phyloP scores from a whole-genome alignment of 2,888 invertebrate genomes.

The Tenthredo distinguenda region DNA sequence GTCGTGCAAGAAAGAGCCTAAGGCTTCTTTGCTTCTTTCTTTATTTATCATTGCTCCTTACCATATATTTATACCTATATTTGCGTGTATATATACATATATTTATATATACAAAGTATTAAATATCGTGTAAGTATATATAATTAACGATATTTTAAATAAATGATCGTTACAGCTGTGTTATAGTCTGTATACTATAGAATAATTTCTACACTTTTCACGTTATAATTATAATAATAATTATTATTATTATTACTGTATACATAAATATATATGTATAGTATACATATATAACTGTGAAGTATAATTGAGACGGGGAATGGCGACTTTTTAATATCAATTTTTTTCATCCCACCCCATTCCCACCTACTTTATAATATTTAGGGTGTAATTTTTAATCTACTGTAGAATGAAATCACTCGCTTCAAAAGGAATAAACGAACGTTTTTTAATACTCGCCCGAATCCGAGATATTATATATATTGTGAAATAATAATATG shows the following conservation, averaged over 20 bases:
- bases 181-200: too few species aligned
- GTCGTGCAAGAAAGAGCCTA: slow-evolving; percentile 1
- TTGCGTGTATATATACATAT: background rate
- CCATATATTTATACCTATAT: background rate
- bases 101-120: background rate
- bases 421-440: slow-evolving; percentile 3
- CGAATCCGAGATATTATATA: background rate
- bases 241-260: background rate
- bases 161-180: too few species aligned
- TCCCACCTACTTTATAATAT: slow-evolving; percentile 1
- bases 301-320: background rate
- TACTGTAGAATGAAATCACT: slow-evolving; percentile 20
- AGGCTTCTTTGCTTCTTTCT: slow-evolving; percentile 12
- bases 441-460: background rate
- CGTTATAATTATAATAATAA: background rate
- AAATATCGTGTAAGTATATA: too few species aligned
- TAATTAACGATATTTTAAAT: background rate
- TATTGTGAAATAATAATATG: background rate
- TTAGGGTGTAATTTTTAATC: slow-evolving; percentile 41
- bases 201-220: background rate
- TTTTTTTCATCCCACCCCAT: background rate
- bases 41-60: background rate
- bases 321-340: slow-evolving; percentile 19
- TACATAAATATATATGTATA: background rate
- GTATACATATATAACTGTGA: background rate